Conservation (phyloP, 2,888 invertebrate genomes). For the Mythimna pallens region DNA sequence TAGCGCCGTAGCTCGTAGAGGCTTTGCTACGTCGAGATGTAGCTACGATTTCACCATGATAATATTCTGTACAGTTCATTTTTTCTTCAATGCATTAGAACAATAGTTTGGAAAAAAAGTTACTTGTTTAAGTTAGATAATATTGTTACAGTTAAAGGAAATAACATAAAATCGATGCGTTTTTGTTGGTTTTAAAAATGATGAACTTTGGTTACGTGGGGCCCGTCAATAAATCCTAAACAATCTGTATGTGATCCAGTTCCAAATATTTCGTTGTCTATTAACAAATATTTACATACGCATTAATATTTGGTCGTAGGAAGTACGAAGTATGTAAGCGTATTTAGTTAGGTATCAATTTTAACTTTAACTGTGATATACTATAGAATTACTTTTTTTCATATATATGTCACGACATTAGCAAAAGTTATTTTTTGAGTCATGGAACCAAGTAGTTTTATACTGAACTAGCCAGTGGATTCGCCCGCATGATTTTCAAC, state of each 20-base stretch:
- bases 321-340: background rate
- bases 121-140: background rate
- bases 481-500: background rate
- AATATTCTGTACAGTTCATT: background rate
- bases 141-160: constrained; percentile 2
- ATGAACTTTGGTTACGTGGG: constrained; percentile 17
- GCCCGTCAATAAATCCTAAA: constrained; percentile 47
- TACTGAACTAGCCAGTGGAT: background rate
- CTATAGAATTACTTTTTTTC: no score
- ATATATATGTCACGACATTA: no score
- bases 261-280: constrained; percentile 17
- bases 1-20: constrained; percentile 7
- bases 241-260: constrained; percentile 46
- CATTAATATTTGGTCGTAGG: constrained; percentile 20
- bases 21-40: background rate
- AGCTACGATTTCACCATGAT: constrained; percentile 1
- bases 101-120: background rate
- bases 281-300: constrained; percentile 37
- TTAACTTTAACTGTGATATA: background rate
- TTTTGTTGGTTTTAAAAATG: constrained; percentile 24
- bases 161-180: background rate
- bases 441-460: background rate
- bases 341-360: background rate
- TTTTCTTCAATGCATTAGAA: background rate
- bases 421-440: no score